Conservation (phyloP, 2,797 vertebrate genomes). For the Hyperoplus immaculatus region DNA sequence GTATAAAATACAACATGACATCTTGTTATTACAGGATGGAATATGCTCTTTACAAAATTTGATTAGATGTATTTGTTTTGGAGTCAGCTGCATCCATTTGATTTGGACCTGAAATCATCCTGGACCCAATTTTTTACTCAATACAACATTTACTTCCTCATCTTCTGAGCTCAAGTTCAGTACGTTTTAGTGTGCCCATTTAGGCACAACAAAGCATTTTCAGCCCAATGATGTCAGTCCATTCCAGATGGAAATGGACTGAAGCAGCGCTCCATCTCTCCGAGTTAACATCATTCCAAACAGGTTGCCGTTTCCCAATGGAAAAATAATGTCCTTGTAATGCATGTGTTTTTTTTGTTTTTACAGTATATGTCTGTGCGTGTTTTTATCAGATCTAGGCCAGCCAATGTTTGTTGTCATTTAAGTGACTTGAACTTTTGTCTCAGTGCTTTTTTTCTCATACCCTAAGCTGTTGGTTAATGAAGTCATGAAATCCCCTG, state of each 20-base stretch:
- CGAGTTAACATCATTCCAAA: conserved; percentile 12
- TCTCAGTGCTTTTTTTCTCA: conserved; percentile 13
- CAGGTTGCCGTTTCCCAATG: conserved; percentile 11
- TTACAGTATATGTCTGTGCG: background rate
- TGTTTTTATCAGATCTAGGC: conserved; percentile 9
- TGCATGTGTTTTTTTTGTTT: background rate
- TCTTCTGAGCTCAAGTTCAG: conserved; percentile 7
- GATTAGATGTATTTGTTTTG: conserved; percentile 28
- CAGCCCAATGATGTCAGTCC: conserved; percentile 22
- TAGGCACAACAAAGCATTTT: conserved; percentile 18
- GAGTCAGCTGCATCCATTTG: background rate
- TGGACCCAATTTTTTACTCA: conserved; percentile 14
- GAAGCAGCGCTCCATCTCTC: background rate
- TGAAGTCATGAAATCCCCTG: conserved; percentile 36
- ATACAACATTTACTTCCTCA: background rate
- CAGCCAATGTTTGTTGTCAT: conserved; percentile 14
- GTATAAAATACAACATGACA: background rate
- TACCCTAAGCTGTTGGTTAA: conserved; percentile 29
- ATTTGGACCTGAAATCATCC: conserved; percentile 25
- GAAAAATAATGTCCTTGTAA: background rate
- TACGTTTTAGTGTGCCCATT: conserved; percentile 12
- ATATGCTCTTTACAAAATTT: background rate
- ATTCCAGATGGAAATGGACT: conserved; percentile 28
- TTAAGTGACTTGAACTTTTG: conserved; percentile 24
- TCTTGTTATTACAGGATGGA: background rate